phyloP scores from a whole-genome alignment of 2,888 invertebrate genomes.

The Tetrapedia diversipes region DNA sequence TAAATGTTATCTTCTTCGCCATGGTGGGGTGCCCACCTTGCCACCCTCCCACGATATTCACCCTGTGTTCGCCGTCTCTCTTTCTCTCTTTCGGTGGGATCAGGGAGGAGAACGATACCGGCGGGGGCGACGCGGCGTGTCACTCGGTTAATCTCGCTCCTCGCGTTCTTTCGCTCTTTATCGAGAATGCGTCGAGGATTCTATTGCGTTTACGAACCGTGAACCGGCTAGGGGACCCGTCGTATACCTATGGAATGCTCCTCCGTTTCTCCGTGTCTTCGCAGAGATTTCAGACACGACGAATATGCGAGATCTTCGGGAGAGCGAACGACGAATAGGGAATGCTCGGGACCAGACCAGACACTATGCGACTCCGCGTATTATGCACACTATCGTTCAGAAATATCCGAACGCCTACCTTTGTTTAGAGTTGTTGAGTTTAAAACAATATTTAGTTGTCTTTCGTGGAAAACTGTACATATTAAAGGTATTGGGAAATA shows the following conservation, averaged over 20 bases:
- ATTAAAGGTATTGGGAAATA: too few species aligned
- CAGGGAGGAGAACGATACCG: constrained; percentile 22
- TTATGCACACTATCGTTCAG: too few species aligned
- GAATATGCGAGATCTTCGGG: constrained; percentile 18
- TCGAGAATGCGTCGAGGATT: constrained; percentile 49
- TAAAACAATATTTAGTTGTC: too few species aligned
- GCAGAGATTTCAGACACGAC: constrained; percentile 41
- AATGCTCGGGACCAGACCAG: constrained; percentile 7
- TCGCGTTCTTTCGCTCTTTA: constrained; percentile 53
- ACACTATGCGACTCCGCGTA: not conserved
- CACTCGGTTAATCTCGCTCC: constrained; percentile 59
- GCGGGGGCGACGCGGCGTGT: not conserved
- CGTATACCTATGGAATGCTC: constrained; percentile 6
- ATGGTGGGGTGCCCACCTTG: constrained; percentile 38
- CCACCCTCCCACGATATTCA: constrained; percentile 37
- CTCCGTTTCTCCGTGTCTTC: constrained; percentile 16
- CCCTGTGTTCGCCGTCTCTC: constrained; percentile 56
- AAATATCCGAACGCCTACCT: too few species aligned
- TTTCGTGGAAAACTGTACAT: too few species aligned
- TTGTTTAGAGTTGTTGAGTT: too few species aligned
- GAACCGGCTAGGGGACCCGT: constrained; percentile 32
- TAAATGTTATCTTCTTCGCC: constrained; percentile 75
- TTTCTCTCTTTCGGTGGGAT: too few species aligned
- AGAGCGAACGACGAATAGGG: not conserved
- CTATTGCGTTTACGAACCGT: constrained; percentile 58